Percentiles rank a stretch among this genome's conserved stretches.
Conservation (phyloP, 2,888 invertebrate species). For the Nudaria mundana region DNA sequence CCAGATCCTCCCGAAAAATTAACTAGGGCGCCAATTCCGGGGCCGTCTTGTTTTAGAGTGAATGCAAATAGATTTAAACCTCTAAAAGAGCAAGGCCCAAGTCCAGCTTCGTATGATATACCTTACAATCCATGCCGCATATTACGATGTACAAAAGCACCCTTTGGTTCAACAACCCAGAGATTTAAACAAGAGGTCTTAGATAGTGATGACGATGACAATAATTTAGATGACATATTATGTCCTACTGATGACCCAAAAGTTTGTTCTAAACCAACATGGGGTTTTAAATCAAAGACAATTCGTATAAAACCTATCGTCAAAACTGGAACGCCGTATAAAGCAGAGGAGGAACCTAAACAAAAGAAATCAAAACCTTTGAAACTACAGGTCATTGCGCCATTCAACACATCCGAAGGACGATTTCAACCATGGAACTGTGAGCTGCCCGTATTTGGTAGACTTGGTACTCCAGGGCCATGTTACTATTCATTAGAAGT, state of each 20-base stretch:
- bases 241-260: slow-evolving; percentile 6
- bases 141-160: slow-evolving; percentile 41
- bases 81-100: slow-evolving; percentile 45
- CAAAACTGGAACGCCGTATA: slow-evolving; percentile 49
- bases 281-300: slow-evolving; percentile 62
- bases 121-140: slow-evolving; percentile 34
- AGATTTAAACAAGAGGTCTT: slow-evolving; percentile 46
- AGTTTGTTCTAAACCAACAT: slow-evolving; percentile 40
- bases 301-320: slow-evolving; percentile 48
- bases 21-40: slow-evolving; percentile 49
- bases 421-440: slow-evolving; percentile 62
- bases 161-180: slow-evolving; percentile 50
- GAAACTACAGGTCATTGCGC: slow-evolving; percentile 44
- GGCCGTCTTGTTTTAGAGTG: slow-evolving; percentile 52
- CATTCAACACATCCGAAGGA: slow-evolving; percentile 58
- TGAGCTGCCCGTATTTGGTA: slow-evolving; percentile 51
- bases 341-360: too few species aligned
- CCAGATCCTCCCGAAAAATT: slow-evolving; percentile 26
- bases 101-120: slow-evolving; percentile 54
- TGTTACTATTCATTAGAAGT: slow-evolving; percentile 48
- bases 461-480: slow-evolving; percentile 54
- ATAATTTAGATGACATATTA: slow-evolving; percentile 18
- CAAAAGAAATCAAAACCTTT: slow-evolving; percentile 22
- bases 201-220: slow-evolving; percentile 33
- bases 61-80: slow-evolving; percentile 54